These are phyloP conservation scores for Apistogramma diplotaenia DNA, from an alignment of 2,113 vertebrate genomes.

Conservation along the genomic window DNA sequence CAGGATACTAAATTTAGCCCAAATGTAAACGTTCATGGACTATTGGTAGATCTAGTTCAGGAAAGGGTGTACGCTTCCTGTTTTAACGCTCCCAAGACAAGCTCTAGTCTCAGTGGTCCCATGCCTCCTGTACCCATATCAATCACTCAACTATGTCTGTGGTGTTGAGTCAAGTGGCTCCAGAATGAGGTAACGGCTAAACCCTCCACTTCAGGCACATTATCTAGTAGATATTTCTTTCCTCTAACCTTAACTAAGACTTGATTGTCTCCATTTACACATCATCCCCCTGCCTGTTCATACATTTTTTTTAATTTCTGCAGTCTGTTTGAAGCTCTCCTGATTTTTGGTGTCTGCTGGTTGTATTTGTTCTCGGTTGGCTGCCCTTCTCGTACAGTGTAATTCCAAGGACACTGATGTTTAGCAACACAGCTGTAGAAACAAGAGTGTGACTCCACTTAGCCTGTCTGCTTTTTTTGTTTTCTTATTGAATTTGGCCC, in stretches of 20 bases:
- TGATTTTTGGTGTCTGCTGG: neutral
- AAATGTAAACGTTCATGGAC: conserved; percentile 58
- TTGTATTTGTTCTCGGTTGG: neutral
- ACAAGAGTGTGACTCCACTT: conserved; percentile 70
- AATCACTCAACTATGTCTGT: conserved; percentile 33
- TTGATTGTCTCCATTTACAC: conserved; percentile 1
- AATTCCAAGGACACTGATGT: conserved; percentile 34
- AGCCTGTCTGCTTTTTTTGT: conserved; percentile 66
- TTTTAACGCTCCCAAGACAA: conserved; percentile 40
- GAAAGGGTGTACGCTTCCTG: conserved; percentile 78
- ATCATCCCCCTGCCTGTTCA: neutral
- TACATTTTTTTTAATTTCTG: conserved; percentile 3
- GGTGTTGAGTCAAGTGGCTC: conserved; percentile 62
- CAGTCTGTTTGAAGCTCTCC: neutral
- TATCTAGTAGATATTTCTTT: conserved; percentile 13
- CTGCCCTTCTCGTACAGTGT: neutral
- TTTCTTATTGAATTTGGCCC: conserved; percentile 63
- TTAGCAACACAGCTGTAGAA: conserved; percentile 70
- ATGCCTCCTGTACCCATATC: conserved; percentile 51
- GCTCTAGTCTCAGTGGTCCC: conserved; percentile 37
- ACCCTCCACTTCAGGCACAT: conserved; percentile 25
- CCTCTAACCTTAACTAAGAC: neutral
- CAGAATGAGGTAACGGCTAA: conserved; percentile 69
- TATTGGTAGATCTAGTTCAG: conserved; percentile 64
- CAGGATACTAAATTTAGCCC: conserved; percentile 50